Evolutionary conservation across 1,140 invertebrate genomes (phyloP), one percentile per base, ranked within the genome.

Genomic region (Caenorhabditis latens): DNA sequence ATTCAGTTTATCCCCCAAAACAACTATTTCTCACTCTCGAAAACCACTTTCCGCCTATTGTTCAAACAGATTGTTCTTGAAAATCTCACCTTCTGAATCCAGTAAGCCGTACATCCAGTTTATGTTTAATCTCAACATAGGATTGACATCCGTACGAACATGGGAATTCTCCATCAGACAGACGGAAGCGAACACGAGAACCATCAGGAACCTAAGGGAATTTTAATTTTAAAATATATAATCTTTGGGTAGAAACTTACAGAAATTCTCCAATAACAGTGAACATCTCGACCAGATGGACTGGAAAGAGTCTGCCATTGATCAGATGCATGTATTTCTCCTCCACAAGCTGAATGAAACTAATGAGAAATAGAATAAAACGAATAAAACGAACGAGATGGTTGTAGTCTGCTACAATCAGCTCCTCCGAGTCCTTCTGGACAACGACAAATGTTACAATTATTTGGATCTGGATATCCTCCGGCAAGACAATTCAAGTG

Each of bases 221-320:
- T 43, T 67, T 13, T 6, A 48, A 24, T 40, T 50, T 42, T 58
- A 6, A 71, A 55, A 65, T 24, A 11, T 83, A 50, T 32, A 55
- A 32, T 53, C 9, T 2, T 53, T 9, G 9, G 9, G 50, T 16
- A 53, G 1, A 11, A 67, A 84, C 67, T 86, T 82, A 91, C 91
- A 46, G 91, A 89, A 48, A 92, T 92, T 84, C 91, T 88, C 91
- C 91, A 92, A 85, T 91, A 92, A 84, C 91, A 92, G 50, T 92
- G 88, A 57, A 92, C 84, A 84, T 92, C 89, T 84, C 90, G 90
- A 14, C 91, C 91, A 24, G 89, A 79, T 7, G 91, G 92, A 84
- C 90, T 91, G 19, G 87, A 82, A 21, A 92, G 75, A 32, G 92
- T 92, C 86, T 92, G 91, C 91, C 91, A 92, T 63, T 91, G 90